Conservation (phyloP, 2,888 invertebrate genomes). For the Stomorhina lunata region DNA sequence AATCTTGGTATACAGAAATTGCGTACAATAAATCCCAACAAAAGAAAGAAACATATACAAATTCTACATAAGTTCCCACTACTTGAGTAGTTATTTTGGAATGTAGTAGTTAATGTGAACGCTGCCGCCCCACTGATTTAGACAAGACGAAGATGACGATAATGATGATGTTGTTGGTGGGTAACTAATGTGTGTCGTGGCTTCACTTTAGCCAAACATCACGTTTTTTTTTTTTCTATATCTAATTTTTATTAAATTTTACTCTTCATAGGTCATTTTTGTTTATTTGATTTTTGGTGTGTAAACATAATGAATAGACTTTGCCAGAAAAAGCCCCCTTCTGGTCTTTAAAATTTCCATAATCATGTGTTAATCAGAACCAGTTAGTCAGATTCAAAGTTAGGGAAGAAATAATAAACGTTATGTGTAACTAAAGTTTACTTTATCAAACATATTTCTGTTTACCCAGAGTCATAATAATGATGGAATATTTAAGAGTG, state of each 20-base stretch:
- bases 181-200: not conserved
- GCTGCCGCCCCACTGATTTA: conserved; percentile 50
- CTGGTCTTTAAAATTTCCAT: not conserved
- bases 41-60: too few species aligned
- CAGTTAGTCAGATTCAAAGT: conserved; percentile 23
- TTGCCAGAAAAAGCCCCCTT: not conserved
- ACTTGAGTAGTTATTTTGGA: conserved; percentile 12
- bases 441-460: not conserved
- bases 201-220: conserved; percentile 33
- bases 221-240: conserved; percentile 40
- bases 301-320: conserved; percentile 30
- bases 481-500: conserved; percentile 41
- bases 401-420: not conserved
- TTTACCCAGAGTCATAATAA: too few species aligned
- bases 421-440: conserved; percentile 25
- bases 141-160: too few species aligned
- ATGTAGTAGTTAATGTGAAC: conserved; percentile 41
- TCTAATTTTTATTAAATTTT: not conserved
- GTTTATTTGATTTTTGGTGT: conserved; percentile 25
- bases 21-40: too few species aligned
- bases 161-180: too few species aligned
- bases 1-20: too few species aligned
- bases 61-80: not conserved
- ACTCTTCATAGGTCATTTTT: conserved; percentile 45
- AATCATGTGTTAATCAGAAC: conserved; percentile 43